Conservation (phyloP, 2,113 vertebrate genomes). For the Cricetomys ansorgei region DNA sequence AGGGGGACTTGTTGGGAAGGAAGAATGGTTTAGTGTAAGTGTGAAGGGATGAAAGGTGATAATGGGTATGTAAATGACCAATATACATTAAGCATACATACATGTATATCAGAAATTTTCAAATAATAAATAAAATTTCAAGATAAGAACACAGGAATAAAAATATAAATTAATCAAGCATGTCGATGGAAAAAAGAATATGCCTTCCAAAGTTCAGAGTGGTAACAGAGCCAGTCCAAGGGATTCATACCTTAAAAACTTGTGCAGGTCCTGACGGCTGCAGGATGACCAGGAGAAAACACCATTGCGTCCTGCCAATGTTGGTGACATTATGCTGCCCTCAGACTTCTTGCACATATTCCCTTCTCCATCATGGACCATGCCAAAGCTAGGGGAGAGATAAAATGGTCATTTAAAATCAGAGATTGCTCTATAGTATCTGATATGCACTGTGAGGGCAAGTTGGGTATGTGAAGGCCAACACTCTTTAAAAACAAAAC, state of each 20-base stretch:
- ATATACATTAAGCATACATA: background rate
- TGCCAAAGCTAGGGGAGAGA: constrained; percentile 89
- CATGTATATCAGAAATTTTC: background rate
- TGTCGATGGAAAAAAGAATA: background rate
- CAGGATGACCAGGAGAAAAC: constrained; percentile 95
- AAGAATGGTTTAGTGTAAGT: background rate
- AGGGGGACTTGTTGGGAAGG: background rate
- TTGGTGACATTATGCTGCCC: constrained; percentile 96
- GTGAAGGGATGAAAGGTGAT: background rate
- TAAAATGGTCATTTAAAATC: background rate
- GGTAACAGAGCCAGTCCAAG: accelerated
- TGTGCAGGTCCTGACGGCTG: constrained; percentile 93
- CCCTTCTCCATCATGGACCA: constrained; percentile 95
- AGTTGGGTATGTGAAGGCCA: accelerated
- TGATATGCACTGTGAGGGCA: accelerated
- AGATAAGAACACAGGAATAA: background rate
- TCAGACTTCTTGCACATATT: constrained; percentile 94
- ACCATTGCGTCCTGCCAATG: constrained; percentile 93
- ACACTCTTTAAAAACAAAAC: background rate
- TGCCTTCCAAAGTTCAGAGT: accelerated
- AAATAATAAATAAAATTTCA: background rate
- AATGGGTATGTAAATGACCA: background rate
- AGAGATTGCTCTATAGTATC: too few relatives aligned
- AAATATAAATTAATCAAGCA: background rate
- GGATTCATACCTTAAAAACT: constrained; percentile 90